A percentile compares a stretch with the other conserved stretches of the same genome.
phyloP scores from a whole-genome alignment of 2,797 vertebrate genomes.

The Epinephelus coioides region DNA sequence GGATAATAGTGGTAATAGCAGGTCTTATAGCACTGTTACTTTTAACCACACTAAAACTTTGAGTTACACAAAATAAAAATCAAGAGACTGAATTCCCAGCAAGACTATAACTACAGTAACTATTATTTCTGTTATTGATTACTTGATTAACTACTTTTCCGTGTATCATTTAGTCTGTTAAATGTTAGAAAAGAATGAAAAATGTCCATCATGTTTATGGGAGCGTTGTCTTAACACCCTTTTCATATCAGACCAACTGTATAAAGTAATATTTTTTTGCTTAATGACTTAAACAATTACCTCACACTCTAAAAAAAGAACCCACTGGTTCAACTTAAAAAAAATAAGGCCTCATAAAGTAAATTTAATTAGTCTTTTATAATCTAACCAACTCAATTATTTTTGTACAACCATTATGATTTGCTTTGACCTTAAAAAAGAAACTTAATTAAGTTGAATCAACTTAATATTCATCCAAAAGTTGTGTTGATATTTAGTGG shows the following conservation, averaged over 20 bases:
- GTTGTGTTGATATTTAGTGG: too few relatives aligned
- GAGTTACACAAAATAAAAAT: background rate
- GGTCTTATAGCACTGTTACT: background rate
- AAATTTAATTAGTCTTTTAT: too few relatives aligned
- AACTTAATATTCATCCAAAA: too few relatives aligned
- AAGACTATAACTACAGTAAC: background rate
- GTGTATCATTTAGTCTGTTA: background rate
- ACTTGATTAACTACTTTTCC: background rate
- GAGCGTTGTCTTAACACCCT: background rate
- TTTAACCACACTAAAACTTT: background rate
- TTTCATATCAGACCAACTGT: background rate
- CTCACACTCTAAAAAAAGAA: too few relatives aligned
- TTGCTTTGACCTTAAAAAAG: too few relatives aligned
- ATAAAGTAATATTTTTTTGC: background rate
- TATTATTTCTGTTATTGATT: background rate
- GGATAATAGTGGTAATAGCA: background rate
- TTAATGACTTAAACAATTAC: background rate
- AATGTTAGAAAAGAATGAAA: background rate
- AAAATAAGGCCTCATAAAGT: too few relatives aligned
- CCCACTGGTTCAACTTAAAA: too few relatives aligned
- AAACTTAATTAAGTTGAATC: too few relatives aligned
- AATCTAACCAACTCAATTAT: too few relatives aligned
- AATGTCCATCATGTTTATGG: background rate
- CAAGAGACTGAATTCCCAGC: background rate
- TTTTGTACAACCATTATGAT: too few relatives aligned